Evolutionary conservation across 2,888 invertebrate genomes (phyloP).

Genomic region (Allophyes oxyacanthae): DNA sequence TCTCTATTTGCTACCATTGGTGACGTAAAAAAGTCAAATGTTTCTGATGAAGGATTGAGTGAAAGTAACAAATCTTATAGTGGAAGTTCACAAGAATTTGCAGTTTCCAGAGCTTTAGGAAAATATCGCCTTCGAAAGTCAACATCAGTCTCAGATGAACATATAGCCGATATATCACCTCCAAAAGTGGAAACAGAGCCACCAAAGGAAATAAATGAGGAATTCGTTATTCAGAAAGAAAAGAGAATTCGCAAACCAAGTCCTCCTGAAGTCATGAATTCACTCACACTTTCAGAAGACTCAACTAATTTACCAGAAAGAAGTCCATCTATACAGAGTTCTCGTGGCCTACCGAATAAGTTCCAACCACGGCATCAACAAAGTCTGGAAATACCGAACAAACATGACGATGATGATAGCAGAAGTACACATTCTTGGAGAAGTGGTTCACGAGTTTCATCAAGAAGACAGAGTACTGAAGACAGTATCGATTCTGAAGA

Average conservation of each 20-base stretch:
- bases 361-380: conserved; percentile 92
- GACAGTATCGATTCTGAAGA: conserved; percentile 98
- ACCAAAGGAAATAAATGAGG: conserved; percentile 68
- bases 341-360: conserved; percentile 89
- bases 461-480: conserved; percentile 96
- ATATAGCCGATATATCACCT: conserved; percentile 86
- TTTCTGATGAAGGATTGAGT: conserved; percentile 90
- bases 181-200: conserved; percentile 73
- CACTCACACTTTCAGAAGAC: conserved; percentile 84
- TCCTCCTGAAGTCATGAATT: conserved; percentile 80
- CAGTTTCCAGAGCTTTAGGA: conserved; percentile 94
- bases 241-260: conserved; percentile 73
- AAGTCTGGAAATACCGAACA: conserved; percentile 94
- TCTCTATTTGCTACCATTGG: conserved; percentile 93
- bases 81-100: conserved; percentile 94
- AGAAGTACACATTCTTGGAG: conserved; percentile 96
- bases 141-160: conserved; percentile 92
- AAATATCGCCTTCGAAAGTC: conserved; percentile 94
- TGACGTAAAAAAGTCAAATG: conserved; percentile 91
- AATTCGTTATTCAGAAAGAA: conserved; percentile 68
- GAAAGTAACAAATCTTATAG: conserved; percentile 88
- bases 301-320: conserved; percentile 87
- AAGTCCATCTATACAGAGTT: conserved; percentile 91
- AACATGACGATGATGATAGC: conserved; percentile 94
- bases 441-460: conserved; percentile 95